Evolutionary conservation across 2,113 vertebrate genomes (phyloP), one percentile per base, ranked within the genome.

Genomic region (Solea solea): DNA sequence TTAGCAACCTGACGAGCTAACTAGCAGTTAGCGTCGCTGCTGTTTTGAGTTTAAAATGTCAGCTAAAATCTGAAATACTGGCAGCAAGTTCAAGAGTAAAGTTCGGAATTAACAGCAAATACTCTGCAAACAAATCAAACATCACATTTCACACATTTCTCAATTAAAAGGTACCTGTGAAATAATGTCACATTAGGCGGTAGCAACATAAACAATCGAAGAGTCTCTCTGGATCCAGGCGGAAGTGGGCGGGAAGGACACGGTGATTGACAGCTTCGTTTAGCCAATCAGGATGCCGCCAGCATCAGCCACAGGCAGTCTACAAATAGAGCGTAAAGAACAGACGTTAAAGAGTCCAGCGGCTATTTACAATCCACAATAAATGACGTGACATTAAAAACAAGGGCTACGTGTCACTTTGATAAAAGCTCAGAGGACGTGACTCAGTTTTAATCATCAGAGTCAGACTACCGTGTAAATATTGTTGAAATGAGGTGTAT

Each of bases 211-310:
- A 88, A 88, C 81, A 89, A 88, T n/a, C 74, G 60, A 69, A 56
- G 28, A 80, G 52, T 60, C 25, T 54, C 42, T 58, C 48, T 60
- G 51, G 9, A 52, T 14, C 67, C 46, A 79, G 69, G 59, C 88
- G 90, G 91, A 93, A 88, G 79, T 82, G 46, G 88, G 75, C 72
- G 82, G 76, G 27, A 91, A 93, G 90, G 89, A 76, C 90, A 90
- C 28, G 0, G 50, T 86, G 82, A 90, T 11, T 78, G 90, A 82
- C 81, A 72, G 69, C 14, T 7, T 21, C 0, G 2, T 1, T 9
- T 45, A 49, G 64, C 90, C 89, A 89, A 88, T 91, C 72, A 77
- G 9, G 42, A 4, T 9, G 8, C 69, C 49, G 85, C 13, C 1
- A 34, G 16, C 27, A 16, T 21, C 21, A 21, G 21, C 21, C 21